Conservation (phyloP, 2,888 invertebrate genomes). For the Tiphia femorata region DNA sequence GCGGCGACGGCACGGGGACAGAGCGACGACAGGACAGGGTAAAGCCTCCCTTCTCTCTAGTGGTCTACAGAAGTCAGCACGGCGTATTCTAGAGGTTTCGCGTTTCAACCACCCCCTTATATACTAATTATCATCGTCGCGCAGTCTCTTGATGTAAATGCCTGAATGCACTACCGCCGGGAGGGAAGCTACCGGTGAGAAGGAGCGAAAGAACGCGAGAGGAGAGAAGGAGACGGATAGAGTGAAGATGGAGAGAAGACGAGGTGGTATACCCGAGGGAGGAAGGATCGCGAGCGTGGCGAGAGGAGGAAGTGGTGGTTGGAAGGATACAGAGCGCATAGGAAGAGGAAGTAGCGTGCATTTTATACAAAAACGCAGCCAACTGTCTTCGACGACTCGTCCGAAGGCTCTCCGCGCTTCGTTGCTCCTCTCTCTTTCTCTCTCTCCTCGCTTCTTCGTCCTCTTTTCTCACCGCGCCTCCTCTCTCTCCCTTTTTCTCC, state of each 20-base stretch:
- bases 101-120: constrained; percentile 60
- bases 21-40: constrained; percentile 47
- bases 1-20: too few species aligned
- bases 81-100: constrained; percentile 60
- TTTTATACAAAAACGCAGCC: constrained; percentile 48
- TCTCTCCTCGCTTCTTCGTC: not conserved
- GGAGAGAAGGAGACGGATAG: not conserved
- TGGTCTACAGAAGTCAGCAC: constrained; percentile 64
- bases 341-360: not conserved
- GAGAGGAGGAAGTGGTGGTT: constrained; percentile 28
- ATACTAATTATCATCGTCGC: constrained; percentile 66
- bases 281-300: constrained; percentile 4
- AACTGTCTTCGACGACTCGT: constrained; percentile 24
- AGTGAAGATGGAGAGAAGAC: constrained; percentile 17
- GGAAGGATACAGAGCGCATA: not conserved
- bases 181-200: constrained; percentile 1
- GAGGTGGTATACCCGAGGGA: constrained; percentile 7
- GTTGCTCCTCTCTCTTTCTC: constrained; percentile 34
- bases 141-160: constrained; percentile 63
- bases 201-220: too few species aligned
- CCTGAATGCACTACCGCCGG: constrained; percentile 55
- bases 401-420: constrained; percentile 49
- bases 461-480: not conserved
- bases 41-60: constrained; percentile 46
- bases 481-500: not conserved